Conservation (phyloP, 2,113 vertebrate genomes). For the Strix uralensis region DNA sequence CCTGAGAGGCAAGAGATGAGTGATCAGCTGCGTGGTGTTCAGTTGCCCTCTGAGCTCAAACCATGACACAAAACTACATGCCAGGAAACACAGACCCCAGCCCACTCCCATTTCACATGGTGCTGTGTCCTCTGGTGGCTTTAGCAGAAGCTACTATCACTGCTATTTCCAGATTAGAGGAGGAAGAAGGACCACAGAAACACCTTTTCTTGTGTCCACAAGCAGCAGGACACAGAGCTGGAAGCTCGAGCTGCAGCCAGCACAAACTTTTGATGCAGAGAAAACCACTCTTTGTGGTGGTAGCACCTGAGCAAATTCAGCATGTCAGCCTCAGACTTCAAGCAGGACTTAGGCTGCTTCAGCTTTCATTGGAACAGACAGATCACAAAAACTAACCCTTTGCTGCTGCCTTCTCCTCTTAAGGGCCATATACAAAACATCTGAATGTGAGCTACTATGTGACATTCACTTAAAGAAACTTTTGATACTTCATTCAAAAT, state of each 20-base stretch:
- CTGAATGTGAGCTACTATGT: neutral
- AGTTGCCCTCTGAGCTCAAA: too few species aligned
- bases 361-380: neutral
- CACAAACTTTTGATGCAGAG: neutral
- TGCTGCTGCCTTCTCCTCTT: neutral
- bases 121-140: neutral
- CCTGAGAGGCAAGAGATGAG: too few species aligned
- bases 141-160: neutral
- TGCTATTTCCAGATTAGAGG: neutral
- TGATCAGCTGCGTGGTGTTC: too few species aligned
- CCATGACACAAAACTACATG: neutral
- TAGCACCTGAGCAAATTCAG: neutral
- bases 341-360: neutral
- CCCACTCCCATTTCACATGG: accelerated
- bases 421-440: neutral
- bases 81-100: neutral
- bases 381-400: accelerated
- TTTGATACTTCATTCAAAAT: neutral
- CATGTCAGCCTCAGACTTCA: neutral
- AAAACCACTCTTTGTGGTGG: neutral
- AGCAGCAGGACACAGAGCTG: neutral
- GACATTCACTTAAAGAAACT: neutral
- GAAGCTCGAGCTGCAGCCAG: neutral
- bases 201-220: neutral
- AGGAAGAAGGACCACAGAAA: neutral